Percentiles rank a stretch among this genome's conserved stretches.
Evolutionary conservation across 2,797 vertebrate genomes (phyloP).

Genomic region (Sphenopsis melanotis): DNA sequence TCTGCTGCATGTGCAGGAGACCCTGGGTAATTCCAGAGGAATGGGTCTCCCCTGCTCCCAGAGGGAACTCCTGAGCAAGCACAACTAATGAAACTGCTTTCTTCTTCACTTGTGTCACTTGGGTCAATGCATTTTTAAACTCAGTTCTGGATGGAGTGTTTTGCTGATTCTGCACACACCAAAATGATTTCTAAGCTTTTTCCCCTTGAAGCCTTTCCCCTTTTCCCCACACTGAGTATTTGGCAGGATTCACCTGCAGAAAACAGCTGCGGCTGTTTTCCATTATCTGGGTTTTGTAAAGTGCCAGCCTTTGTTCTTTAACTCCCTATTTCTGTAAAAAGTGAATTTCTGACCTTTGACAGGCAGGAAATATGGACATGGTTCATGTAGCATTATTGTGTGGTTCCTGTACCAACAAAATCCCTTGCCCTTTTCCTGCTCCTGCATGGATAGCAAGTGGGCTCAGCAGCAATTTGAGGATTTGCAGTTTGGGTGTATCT

Average conservation of each 20-base stretch:
- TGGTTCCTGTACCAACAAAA: neutral
- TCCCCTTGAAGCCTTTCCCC: neutral
- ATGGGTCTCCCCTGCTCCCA: neutral
- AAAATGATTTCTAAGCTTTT: neutral
- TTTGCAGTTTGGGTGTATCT: neutral
- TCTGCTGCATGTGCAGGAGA: neutral
- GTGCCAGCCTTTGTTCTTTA: neutral
- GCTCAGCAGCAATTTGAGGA: rapidly evolving
- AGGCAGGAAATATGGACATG: neutral
- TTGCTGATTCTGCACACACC: neutral
- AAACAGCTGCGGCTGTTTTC: neutral
- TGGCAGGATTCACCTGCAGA: neutral
- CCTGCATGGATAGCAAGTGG: neutral
- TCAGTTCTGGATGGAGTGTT: neutral
- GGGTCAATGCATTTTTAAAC: neutral
- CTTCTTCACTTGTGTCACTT: neutral
- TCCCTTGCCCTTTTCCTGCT: neutral
- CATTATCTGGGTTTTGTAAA: neutral
- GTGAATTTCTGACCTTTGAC: neutral
- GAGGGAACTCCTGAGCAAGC: neutral
- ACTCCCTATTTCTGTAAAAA: neutral
- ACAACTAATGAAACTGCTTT: neutral
- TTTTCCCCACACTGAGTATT: neutral
- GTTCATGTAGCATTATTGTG: neutral
- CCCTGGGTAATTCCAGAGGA: neutral